Conservation (phyloP, 2,888 invertebrate genomes). For the Brachylomia viminalis region DNA sequence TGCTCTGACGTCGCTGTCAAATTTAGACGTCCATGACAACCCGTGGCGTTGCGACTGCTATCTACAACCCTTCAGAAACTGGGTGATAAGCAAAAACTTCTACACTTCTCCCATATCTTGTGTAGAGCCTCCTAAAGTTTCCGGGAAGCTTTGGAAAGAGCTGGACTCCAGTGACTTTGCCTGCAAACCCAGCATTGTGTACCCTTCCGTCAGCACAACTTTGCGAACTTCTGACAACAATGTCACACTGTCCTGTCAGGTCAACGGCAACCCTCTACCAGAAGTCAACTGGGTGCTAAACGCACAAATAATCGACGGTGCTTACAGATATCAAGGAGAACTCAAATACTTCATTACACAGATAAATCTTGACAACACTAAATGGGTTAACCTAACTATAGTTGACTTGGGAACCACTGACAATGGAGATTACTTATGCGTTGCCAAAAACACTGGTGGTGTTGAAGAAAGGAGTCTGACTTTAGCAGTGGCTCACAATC, state of each 20-base stretch:
- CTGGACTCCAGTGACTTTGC: slow-evolving; percentile 94
- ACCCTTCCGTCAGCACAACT: slow-evolving; percentile 91
- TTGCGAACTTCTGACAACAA: slow-evolving; percentile 92
- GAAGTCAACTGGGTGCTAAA: slow-evolving; percentile 94
- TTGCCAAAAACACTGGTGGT: slow-evolving; percentile 95
- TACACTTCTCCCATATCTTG: slow-evolving; percentile 94
- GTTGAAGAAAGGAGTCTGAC: slow-evolving; percentile 94
- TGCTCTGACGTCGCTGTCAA: slow-evolving; percentile 92
- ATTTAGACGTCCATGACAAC: slow-evolving; percentile 94
- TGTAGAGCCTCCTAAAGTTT: slow-evolving; percentile 92
- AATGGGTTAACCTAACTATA: slow-evolving; percentile 93
- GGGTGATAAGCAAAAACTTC: slow-evolving; percentile 93
- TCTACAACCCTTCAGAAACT: slow-evolving; percentile 94
- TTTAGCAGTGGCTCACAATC: slow-evolving; percentile 87
- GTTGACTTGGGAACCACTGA: slow-evolving; percentile 91
- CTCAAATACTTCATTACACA: slow-evolving; percentile 86
- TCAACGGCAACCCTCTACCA: slow-evolving; percentile 94
- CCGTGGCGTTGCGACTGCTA: slow-evolving; percentile 97
- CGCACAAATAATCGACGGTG: slow-evolving; percentile 90
- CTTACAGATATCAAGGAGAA: slow-evolving; percentile 87
- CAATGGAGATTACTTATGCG: slow-evolving; percentile 94
- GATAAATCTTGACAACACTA: slow-evolving; percentile 81
- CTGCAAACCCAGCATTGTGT: slow-evolving; percentile 94
- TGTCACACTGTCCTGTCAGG: slow-evolving; percentile 94
- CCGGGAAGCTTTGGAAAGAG: slow-evolving; percentile 94